These are phyloP conservation scores for Philopedon plagiatum DNA, from an alignment of 2,888 invertebrate genomes.

Conservation along the genomic window DNA sequence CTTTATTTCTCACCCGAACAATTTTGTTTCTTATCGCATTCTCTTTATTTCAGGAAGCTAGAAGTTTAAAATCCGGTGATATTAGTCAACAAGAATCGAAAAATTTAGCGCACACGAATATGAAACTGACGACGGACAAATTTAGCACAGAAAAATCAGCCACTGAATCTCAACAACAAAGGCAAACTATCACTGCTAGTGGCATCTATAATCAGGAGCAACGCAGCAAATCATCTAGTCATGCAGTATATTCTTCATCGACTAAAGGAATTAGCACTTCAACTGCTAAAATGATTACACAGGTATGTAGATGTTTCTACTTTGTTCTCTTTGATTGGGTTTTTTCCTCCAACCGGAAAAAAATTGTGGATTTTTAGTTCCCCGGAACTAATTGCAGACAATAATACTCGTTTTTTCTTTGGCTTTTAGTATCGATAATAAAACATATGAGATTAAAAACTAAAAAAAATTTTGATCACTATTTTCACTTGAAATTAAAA, in stretches of 20 bases:
- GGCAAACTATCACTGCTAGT: slow-evolving; percentile 84
- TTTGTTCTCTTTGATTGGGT: too few relatives aligned
- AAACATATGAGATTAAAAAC: too few relatives aligned
- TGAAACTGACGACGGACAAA: slow-evolving; percentile 88
- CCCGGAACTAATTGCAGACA: too few relatives aligned
- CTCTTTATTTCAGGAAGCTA: slow-evolving; percentile 77
- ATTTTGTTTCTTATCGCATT: not conserved
- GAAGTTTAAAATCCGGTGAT: slow-evolving; percentile 87
- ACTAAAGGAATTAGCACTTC: slow-evolving; percentile 81
- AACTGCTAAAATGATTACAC: slow-evolving; percentile 61
- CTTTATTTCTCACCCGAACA: too few relatives aligned
- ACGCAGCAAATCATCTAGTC: slow-evolving; percentile 82
- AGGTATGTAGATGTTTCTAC: too few relatives aligned
- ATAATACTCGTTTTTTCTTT: too few relatives aligned
- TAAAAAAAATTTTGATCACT: too few relatives aligned
- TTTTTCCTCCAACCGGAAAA: too few relatives aligned
- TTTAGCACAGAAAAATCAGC: slow-evolving; percentile 88
- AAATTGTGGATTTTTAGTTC: too few relatives aligned
- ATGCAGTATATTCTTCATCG: slow-evolving; percentile 85
- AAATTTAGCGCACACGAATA: slow-evolving; percentile 86
- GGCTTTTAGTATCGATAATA: too few relatives aligned
- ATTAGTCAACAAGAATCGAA: slow-evolving; percentile 88
- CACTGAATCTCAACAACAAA: slow-evolving; percentile 77
- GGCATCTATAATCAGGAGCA: slow-evolving; percentile 83
- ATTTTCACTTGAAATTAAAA: too few relatives aligned